These are phyloP conservation scores for Drosophila melanosoma DNA, from an alignment of 2,888 invertebrate genomes.

Conservation along the genomic window DNA sequence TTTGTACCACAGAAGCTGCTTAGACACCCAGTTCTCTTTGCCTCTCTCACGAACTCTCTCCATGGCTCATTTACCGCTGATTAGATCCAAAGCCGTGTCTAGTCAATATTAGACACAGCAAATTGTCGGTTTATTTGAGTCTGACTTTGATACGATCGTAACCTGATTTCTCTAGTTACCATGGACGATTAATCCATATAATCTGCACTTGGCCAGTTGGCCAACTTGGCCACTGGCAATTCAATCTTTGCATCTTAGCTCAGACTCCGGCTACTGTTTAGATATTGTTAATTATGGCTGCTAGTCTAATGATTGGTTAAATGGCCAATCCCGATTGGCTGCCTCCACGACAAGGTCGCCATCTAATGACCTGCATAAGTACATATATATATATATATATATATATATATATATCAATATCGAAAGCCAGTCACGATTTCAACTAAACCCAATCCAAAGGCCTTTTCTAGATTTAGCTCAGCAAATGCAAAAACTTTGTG, in stretches of 20 bases:
- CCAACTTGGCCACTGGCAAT: constrained; percentile 5
- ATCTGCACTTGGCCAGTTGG: constrained; percentile 8
- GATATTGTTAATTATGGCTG: constrained; percentile 54
- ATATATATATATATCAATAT: background rate
- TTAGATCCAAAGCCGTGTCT: constrained; percentile 35
- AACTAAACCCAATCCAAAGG: constrained; percentile 3
- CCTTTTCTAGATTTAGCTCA: background rate
- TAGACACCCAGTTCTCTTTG: constrained; percentile 26
- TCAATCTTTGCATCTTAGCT: constrained; percentile 13
- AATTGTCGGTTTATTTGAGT: constrained; percentile 62
- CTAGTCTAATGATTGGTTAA: constrained; percentile 58
- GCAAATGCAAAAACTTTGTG: constrained; percentile 4
- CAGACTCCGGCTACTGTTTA: constrained; percentile 38
- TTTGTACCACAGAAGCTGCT: constrained; percentile 58
- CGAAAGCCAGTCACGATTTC: constrained; percentile 47
- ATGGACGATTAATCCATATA: constrained; percentile 20
- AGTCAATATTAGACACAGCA: constrained; percentile 47
- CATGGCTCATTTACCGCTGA: constrained; percentile 19
- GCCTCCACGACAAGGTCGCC: constrained; percentile 52
- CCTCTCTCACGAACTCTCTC: constrained; percentile 2
- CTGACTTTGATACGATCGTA: constrained; percentile 62
- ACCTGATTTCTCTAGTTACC: constrained; percentile 64
- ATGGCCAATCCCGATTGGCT: constrained; percentile 30
- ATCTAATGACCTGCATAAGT: constrained; percentile 54
- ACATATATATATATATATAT: background rate